These are phyloP conservation scores for Agrenia bidenticulata DNA, from an alignment of 2,888 invertebrate genomes.

Conservation along the genomic window DNA sequence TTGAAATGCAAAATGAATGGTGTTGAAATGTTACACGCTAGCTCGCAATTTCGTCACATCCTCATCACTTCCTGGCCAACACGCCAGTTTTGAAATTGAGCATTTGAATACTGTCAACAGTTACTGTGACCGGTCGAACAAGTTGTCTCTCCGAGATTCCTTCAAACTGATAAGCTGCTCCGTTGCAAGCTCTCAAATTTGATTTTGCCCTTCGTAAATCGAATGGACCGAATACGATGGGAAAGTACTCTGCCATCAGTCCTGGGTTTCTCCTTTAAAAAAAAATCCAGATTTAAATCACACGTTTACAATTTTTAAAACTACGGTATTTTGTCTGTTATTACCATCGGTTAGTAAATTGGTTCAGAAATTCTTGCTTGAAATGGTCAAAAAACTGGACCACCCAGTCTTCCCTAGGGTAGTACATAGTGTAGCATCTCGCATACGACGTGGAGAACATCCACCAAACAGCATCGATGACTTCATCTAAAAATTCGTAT, in stretches of 20 bases:
- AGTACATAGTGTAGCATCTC: constrained; percentile 26
- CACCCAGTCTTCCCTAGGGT: constrained; percentile 31
- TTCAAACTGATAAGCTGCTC: constrained; percentile 29
- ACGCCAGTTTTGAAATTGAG: constrained; percentile 26
- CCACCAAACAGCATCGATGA: constrained; percentile 35
- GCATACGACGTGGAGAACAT: constrained; percentile 34
- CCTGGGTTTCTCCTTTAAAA: constrained; percentile 25
- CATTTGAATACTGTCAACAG: constrained; percentile 8
- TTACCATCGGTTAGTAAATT: constrained; percentile 26
- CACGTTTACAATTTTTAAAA: constrained; percentile 3
- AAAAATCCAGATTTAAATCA: background rate
- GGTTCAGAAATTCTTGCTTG: constrained; percentile 24
- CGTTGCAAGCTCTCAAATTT: constrained; percentile 23
- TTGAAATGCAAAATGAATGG: too few relatives aligned
- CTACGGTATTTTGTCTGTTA: too few relatives aligned
- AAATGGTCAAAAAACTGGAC: constrained; percentile 28
- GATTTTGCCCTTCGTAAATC: constrained; percentile 17
- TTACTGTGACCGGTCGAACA: constrained; percentile 27
- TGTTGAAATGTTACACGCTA: too few relatives aligned
- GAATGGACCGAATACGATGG: constrained; percentile 28
- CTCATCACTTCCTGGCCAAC: too few relatives aligned
- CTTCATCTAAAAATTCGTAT: constrained; percentile 14
- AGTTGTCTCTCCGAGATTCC: constrained; percentile 21
- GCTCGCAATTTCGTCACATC: too few relatives aligned
- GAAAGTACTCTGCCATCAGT: constrained; percentile 13